Base-by-base conservation (phyloP, 2,888 invertebrate species). In the Volucella inflata region DNA sequence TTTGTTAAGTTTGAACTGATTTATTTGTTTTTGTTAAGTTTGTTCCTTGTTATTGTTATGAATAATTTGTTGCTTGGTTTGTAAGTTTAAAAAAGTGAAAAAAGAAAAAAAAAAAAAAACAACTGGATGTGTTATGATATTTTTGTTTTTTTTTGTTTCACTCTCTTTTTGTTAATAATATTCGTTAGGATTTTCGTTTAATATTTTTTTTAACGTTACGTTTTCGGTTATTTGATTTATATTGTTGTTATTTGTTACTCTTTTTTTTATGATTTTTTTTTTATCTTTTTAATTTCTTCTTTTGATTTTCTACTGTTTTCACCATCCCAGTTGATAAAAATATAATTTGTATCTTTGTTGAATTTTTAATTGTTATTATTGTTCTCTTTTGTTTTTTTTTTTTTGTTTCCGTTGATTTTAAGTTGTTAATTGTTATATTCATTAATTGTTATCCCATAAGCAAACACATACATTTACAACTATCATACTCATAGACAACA, bases 111-210 rank as follows among this genome's bases (percentile, higher is more conserved):
- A 14, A 57, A 60, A 42, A 48, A 55, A 10, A 48, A 65, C 71
- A 85, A 85, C 80, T 84, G 83, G 77, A 80, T 77, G 74, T 85
- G 72, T 75, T 71, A 74, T 87, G 79, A 70, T 30, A 70, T 74
- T 79, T 87, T 76, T 64, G 44, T 75, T 87, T 68, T 75, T 87
- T 68, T 83, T 84, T 78, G 62, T 84, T 87, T 87, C 87, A 87
- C 87, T 87, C 30, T 30, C 87, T 87, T 87, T 81, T 87, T 53
- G 70, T 85, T 82, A 82, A 64, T 72, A 65, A 80, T 74, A 71
- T 74, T 87, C 82, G 77, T 87, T 87, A 62, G 62, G 62, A 77
- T 87, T 87, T 81, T 78, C 81, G 68, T 81, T 87, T 81, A 81
- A 77, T 77, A 76, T 85, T 84, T 67, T 85, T 77, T 57, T 77